Evolutionary conservation across 2,113 vertebrate species (phyloP).

Genomic region (Melanerpes aurifrons): DNA sequence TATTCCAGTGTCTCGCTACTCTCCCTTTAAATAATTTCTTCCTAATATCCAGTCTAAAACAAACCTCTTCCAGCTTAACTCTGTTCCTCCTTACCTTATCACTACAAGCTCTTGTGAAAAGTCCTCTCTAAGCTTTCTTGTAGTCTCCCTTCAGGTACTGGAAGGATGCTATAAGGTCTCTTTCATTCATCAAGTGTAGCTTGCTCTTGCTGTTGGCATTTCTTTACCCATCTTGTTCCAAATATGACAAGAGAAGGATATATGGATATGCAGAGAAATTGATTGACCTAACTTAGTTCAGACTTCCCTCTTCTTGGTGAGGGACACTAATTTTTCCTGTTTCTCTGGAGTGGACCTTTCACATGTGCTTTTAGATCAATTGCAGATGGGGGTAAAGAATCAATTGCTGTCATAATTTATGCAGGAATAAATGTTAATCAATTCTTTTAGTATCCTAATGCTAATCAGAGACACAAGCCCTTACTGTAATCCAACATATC

Average conservation of each 20-base stretch:
- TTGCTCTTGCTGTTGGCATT: background rate
- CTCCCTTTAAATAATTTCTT: too few relatives aligned
- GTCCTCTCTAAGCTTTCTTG: too few relatives aligned
- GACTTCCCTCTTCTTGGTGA: background rate
- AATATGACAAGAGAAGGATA: background rate
- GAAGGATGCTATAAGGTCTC: background rate
- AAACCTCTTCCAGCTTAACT: too few relatives aligned
- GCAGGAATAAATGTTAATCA: conserved; percentile 27
- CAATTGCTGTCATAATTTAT: conserved; percentile 37
- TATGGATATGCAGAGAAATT: background rate
- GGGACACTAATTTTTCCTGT: background rate
- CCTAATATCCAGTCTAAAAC: too few relatives aligned
- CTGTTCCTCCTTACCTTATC: too few relatives aligned
- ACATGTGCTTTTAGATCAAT: background rate
- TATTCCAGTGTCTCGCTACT: too few relatives aligned
- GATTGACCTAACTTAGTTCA: background rate
- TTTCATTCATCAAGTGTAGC: background rate
- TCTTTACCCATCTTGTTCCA: background rate
- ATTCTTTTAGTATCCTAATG: background rate
- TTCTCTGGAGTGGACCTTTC: background rate
- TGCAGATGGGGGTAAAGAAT: background rate
- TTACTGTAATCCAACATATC: background rate
- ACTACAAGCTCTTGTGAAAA: too few relatives aligned
- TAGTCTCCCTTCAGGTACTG: too few relatives aligned
- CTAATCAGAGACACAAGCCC: background rate